Evolutionary conservation across 2,888 invertebrate species (phyloP), one percentile per base, ranked within the genome.

Genomic region (Trichopria drosophilae): DNA sequence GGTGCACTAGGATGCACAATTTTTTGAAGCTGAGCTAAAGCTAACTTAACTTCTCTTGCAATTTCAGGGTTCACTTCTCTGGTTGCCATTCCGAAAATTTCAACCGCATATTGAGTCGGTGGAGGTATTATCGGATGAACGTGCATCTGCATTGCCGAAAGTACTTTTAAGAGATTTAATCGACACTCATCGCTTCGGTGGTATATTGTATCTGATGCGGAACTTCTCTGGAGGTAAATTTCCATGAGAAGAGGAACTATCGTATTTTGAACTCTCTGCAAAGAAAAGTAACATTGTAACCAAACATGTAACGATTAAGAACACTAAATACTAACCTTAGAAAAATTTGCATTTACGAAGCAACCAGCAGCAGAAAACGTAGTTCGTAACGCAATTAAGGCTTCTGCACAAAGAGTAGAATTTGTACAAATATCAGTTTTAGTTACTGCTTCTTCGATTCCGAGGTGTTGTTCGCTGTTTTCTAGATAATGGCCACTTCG

Each of bases 1-100:
- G 68, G 69, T 10, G 67, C 67, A 47, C 44, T 40, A 16, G 73
- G 72, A 58, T 72, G 72, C 4, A 62, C 50, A 26, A 68, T 65
- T 63, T 69, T 72, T 49, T 72, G 69, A 3, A 71, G 40, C 46
- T 68, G 64, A 1, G 62, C 53, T 28, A 64, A 44, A 4, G 58
- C 57, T 7, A 62, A 23, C 42, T 65, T 65, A 3, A 67, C 67
- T 54, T 69, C 69, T 39, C 61, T 52, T 16, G 46, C 47, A 19
- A 72, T 59, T 10, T 40, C 32, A 3, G 50, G 22, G 53, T 65
- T 47, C 10, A 13, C 15, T 53, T 73, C 73, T 13, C 52, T 53
- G 29, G 61, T 29, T 26, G 72, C 71, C 58, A 67, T 53, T 13
- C 62, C 59, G 24, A 67, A 69, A 48, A 72, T 61, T 55, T 69